Evolutionary conservation across 2,113 vertebrate genomes (phyloP), one percentile per base, ranked within the genome.

Genomic region (Anolis carolinensis): DNA sequence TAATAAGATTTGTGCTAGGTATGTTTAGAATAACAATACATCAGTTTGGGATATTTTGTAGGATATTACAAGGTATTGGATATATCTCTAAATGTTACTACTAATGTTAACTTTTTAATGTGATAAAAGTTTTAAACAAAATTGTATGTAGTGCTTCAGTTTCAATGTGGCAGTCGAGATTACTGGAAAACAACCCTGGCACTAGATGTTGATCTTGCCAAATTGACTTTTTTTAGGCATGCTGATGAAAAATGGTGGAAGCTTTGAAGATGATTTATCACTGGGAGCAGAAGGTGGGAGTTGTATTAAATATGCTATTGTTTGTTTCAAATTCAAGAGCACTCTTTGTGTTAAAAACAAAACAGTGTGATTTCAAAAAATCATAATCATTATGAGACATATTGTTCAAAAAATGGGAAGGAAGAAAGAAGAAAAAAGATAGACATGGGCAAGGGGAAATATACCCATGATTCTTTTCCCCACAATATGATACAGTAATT

Each of bases 221-320:
- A 89, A 87, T 89, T 74, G 36, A 48, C 95, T 88, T 32, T 0
- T 95, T 96, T 94, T 94, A 99, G 98, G 98, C 94, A 95, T 92
- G 72, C 92, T 96, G 92, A 87, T 95, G 91, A 98, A 92, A 96
- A 98, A 98, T 95, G 98, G 98, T 95, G 98, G 98, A 96, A 99
- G 98, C 96, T 99, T 99, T 97, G 99, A 99, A 97, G 99, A 99
- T 98, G 98, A 99, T 95, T 96, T 99, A 93, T 99, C 97, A 67
- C 94, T 99, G 95, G 99, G 99, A 96, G 99, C 98, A 1, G 99
- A 99, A 97, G 99, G 99, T 99, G 92, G 95, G 95, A 92, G 87
- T 90, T 81, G n/a, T 88, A 87, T 84, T 81, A 83, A 79, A 81
- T 4, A 89, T 85, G 71, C 87, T 87, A 88, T 72, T 36, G 3